These are phyloP conservation scores for Lithobius niger DNA, from an alignment of 1,140 invertebrate genomes.

Conservation along the genomic window DNA sequence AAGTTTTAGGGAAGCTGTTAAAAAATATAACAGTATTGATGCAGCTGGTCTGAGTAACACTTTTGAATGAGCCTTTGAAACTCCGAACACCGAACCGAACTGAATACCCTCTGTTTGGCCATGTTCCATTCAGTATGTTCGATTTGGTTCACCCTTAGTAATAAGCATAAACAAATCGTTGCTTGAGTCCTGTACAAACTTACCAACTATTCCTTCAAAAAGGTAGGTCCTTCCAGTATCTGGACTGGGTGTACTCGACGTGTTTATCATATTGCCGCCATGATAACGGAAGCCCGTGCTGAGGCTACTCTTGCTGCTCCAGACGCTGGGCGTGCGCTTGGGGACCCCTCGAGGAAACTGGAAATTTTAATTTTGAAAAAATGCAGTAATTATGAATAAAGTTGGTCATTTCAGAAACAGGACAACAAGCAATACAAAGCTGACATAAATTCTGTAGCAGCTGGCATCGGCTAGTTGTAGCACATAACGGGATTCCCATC, in stretches of 20 bases:
- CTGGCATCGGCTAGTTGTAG: too few relatives aligned
- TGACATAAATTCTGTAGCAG: background rate
- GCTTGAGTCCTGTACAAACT: background rate
- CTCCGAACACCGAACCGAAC: too few relatives aligned
- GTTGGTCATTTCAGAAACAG: background rate
- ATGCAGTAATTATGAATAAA: background rate
- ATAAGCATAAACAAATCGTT: too few relatives aligned
- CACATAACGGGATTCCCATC: too few relatives aligned
- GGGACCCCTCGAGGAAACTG: constrained; percentile 47
- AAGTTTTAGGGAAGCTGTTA: too few relatives aligned
- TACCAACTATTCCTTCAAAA: constrained; percentile 55
- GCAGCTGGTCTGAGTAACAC: too few relatives aligned
- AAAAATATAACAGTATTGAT: too few relatives aligned
- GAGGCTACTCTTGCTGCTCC: constrained; percentile 82
- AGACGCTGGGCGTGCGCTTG: constrained; percentile 65
- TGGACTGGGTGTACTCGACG: constrained; percentile 60
- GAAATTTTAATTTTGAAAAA: constrained; percentile 21
- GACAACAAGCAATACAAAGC: background rate
- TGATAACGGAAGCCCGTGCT: constrained; percentile 78
- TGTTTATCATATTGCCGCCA: constrained; percentile 70
- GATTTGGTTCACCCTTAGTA: too few relatives aligned
- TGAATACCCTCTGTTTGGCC: too few relatives aligned
- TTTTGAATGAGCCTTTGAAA: too few relatives aligned
- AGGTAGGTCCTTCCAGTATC: constrained; percentile 77
- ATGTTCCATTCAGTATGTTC: too few relatives aligned